Conservation (phyloP, 2,797 vertebrate genomes). For the Sebastes cheni region DNA sequence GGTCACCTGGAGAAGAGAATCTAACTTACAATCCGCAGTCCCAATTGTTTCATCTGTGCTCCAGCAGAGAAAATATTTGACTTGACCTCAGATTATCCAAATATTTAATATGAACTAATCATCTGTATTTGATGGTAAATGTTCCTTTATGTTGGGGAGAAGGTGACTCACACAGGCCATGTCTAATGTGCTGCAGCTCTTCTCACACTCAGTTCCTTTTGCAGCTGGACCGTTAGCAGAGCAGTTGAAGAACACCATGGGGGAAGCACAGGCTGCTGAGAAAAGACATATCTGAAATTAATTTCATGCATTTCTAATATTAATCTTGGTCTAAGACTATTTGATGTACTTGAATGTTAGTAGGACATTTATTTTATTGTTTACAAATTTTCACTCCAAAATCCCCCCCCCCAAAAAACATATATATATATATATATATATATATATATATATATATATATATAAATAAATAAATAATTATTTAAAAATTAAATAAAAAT, state of each 20-base stretch:
- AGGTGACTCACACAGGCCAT: constrained; percentile 87
- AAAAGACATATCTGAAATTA: background rate
- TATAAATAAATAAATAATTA: too few species aligned
- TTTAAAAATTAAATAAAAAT: too few species aligned
- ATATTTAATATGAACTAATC: background rate
- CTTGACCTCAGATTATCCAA: background rate
- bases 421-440: too few species aligned
- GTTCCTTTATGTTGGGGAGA: background rate
- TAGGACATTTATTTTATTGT: too few species aligned
- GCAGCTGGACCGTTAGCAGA: constrained; percentile 55
- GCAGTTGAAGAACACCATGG: constrained; percentile 88
- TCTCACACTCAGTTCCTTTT: constrained; percentile 85
- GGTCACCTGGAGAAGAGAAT: constrained; percentile 71
- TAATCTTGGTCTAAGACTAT: background rate
- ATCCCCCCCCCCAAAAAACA: background rate
- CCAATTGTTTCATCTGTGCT: background rate
- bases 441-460: too few species aligned
- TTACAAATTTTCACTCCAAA: too few species aligned
- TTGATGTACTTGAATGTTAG: too few species aligned
- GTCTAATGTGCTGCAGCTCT: constrained; percentile 87
- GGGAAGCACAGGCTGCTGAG: constrained; percentile 76
- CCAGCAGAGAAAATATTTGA: background rate
- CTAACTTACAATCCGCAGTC: background rate
- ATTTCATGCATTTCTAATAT: background rate
- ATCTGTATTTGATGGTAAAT: background rate